Base-by-base conservation (phyloP, 2,888 invertebrate species). In the Aspidapion aeneum region DNA sequence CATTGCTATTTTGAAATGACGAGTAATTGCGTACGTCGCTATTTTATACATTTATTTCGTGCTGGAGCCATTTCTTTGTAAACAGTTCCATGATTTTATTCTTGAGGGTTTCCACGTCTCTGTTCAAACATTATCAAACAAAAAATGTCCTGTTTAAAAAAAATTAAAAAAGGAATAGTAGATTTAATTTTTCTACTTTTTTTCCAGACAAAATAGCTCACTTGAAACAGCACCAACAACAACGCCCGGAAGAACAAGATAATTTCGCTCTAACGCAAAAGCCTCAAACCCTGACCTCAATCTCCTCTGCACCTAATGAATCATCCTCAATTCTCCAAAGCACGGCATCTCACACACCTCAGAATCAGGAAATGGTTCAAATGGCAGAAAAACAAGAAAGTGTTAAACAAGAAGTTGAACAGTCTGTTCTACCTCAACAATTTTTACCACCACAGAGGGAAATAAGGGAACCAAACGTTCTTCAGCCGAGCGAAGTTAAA, bases 401-500 rank as follows among this genome's bases (percentile, higher is more conserved):
- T 66, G 73, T 73, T 67, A 74, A 76, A 58, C 70, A 74, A 63
- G 77, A 78, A 62, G 69, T 72, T 12, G 71, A 75, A 58, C 74
- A 76, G 52, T 69, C 69, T 65, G n/a, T n/a, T n/a, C n/a, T n/a
- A n/a, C 73, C 74, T 51, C 64, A 55, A 16, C 68, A 68, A 35
- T 66, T 64, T 57, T 58, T 63, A n/a, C 54, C 56, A 22, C 63
- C 35, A 5, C 35, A 35, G 12, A 59, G 63, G 61, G 69, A 57
- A 72, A 67, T 52, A 19, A 66, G 73, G 62, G 75, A 75, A 51
- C 70, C 71, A 21, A 49, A 62, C 18, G 69, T 76, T 79, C 82
- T 72, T 20, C 75, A 74, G 51, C 85, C 86, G 63, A 86, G 86
- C 80, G 83, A 82, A 52, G 5, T 35, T 7, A 35, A 35, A 12